Base-by-base conservation (phyloP, 2,797 vertebrate genomes). In the Sebastes oblongus region DNA sequence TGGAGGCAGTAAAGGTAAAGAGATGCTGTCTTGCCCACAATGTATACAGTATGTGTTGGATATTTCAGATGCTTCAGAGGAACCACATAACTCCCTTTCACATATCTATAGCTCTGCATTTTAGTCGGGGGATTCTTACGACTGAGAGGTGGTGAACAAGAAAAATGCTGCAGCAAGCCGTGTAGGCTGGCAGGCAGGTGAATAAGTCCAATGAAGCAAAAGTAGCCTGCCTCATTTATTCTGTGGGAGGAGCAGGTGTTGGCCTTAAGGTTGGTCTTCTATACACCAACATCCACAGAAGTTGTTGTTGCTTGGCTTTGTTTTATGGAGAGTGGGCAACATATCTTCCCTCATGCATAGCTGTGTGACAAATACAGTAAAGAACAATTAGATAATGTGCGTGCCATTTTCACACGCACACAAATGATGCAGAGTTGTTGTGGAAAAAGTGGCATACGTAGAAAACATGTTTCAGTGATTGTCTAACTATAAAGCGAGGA, bases 201-300 rank as follows among this genome's bases (percentile, higher is more conserved):
- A 84, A 85, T 78, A 27, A 24, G 75, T 42, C 34, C 58, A 72
- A 1, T 75, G 42, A 82, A 34, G 66, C 81, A 66, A 46, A 82
- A 58, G 24, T n/a, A 56, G 25, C 27, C 42, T n/a, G 24, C 58
- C 32, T 82, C 61, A 56, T 80, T 79, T 80, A 36, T 66, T 78
- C 66, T 72, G 83, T 74, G 39, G 70, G 66, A 65, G 2, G 69
- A 84, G 76, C 56, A 58, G 81, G 74, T 85, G 81, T 75, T 76
- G 39, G 69, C 70, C 73, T 68, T 34, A 30, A 60, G 74, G 59
- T 61, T 66, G 32, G 42, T 55, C 54, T 30, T 74, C 13, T 68
- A 16, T 52, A 58, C 29, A 29, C 9, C 8, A 75, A 72, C 8
- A 6, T 69, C 71, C 66, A 22, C n/a, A 61, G 12, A 46, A 32